Conservation (phyloP, 2,888 invertebrate genomes). For the Cordilura impudica region DNA sequence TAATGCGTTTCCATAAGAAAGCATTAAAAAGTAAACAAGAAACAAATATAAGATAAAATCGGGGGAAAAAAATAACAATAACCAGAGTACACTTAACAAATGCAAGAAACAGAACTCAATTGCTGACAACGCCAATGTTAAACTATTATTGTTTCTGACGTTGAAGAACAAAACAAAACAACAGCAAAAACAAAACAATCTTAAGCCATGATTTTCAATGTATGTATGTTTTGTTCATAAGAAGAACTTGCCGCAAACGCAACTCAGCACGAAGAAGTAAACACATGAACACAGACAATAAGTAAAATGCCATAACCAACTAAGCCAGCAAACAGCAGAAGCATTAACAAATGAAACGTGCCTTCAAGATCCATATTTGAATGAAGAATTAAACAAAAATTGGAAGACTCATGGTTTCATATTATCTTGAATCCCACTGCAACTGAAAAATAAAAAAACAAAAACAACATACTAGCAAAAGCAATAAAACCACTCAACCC, state of each 20-base stretch:
- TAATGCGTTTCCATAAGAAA: slow-evolving; percentile 40
- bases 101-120: slow-evolving; percentile 25
- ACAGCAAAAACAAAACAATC: not conserved
- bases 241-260: slow-evolving; percentile 29
- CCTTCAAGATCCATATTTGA: slow-evolving; percentile 32
- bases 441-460: slow-evolving; percentile 15
- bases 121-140: slow-evolving; percentile 45
- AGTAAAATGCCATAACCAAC: slow-evolving; percentile 27
- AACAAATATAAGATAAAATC: slow-evolving; percentile 13
- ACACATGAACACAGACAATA: slow-evolving; percentile 21
- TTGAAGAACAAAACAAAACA: slow-evolving; percentile 18
- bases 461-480: not conserved
- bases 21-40: slow-evolving; percentile 15
- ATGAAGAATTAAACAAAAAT: slow-evolving; percentile 25
- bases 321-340: slow-evolving; percentile 23
- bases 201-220: not conserved
- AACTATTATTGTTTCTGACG: slow-evolving; percentile 49
- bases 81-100: slow-evolving; percentile 12
- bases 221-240: not conserved
- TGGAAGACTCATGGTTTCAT: slow-evolving; percentile 46
- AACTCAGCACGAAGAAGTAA: not conserved
- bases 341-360: slow-evolving; percentile 60
- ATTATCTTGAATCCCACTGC: slow-evolving; percentile 53
- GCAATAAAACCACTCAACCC: slow-evolving; percentile 19
- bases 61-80: slow-evolving; percentile 25